Evolutionary conservation across 2,888 invertebrate species (phyloP).

Genomic region (Helobdella robusta): DNA sequence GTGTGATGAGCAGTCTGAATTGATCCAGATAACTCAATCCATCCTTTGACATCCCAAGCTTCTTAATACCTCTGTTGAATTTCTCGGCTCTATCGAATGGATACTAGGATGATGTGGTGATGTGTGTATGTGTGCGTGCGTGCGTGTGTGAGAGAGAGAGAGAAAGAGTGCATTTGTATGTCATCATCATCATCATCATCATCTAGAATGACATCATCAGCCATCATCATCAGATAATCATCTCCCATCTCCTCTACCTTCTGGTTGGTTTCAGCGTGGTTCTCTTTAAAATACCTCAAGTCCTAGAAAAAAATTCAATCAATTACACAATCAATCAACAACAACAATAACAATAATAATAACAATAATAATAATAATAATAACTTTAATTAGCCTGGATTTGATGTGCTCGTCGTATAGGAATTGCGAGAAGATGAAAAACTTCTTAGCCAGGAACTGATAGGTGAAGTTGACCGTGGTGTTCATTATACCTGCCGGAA

Average conservation of each 20-base stretch:
- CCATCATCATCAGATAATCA: too few species aligned
- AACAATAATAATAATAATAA: slow-evolving; percentile 2
- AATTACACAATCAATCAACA: background rate
- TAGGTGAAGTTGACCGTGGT: slow-evolving; percentile 51
- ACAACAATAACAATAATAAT: background rate
- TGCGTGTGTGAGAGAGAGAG: too few species aligned
- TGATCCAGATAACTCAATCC: slow-evolving; percentile 82
- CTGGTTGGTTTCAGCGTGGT: slow-evolving; percentile 58
- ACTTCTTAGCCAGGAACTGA: slow-evolving; percentile 83
- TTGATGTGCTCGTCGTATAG: slow-evolving; percentile 95
- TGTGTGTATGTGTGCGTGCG: too few species aligned
- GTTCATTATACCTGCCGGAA: slow-evolving; percentile 27
- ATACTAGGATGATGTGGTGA: too few species aligned
- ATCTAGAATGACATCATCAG: too few species aligned
- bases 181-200: too few species aligned
- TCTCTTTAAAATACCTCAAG: slow-evolving; percentile 70
- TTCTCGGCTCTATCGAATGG: slow-evolving; percentile 83
- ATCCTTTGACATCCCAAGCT: slow-evolving; percentile 68
- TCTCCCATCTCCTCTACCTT: too few species aligned
- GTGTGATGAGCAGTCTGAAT: slow-evolving; percentile 79
- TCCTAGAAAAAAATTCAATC: slow-evolving; percentile 52
- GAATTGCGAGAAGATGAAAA: slow-evolving; percentile 89
- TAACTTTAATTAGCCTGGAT: slow-evolving; percentile 70
- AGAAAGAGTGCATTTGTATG: too few species aligned
- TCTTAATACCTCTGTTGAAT: slow-evolving; percentile 80